Evolutionary conservation across 2,888 invertebrate genomes (phyloP).

Genomic region (Carterocephalus palaemon): DNA sequence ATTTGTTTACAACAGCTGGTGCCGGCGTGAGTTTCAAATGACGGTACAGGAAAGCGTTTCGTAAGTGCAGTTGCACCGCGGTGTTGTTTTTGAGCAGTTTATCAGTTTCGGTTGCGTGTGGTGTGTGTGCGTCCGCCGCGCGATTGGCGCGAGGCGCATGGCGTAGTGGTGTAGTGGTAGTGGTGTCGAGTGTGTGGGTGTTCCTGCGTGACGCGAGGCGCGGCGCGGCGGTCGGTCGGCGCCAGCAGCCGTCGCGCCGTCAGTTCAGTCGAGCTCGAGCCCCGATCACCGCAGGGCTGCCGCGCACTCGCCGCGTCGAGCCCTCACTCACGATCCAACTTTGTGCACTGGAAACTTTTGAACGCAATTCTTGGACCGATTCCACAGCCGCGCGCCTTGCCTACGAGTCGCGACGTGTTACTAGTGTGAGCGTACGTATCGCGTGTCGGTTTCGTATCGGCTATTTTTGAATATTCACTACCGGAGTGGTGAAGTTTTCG

Average conservation of each 20-base stretch:
- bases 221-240: slow-evolving; percentile 45
- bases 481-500: slow-evolving; percentile 74
- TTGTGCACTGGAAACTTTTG: slow-evolving; percentile 78
- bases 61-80: slow-evolving; percentile 64
- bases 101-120: slow-evolving; percentile 59
- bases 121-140: slow-evolving; percentile 33
- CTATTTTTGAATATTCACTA: slow-evolving; percentile 78
- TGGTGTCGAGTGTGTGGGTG: slow-evolving; percentile 55
- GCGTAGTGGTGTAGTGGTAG: slow-evolving; percentile 32
- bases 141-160: slow-evolving; percentile 9
- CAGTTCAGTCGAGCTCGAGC: no score
- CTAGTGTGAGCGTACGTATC: slow-evolving; percentile 52
- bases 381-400: slow-evolving; percentile 46
- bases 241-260: slow-evolving; percentile 45
- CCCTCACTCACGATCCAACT: slow-evolving; percentile 70
- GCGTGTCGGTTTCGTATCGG: slow-evolving; percentile 60
- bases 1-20: slow-evolving; percentile 23
- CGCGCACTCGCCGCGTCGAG: slow-evolving; percentile 59
- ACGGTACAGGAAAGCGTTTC: slow-evolving; percentile 34
- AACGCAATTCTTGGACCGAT: slow-evolving; percentile 56
- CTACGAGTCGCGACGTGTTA: slow-evolving; percentile 46
- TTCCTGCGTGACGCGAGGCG: slow-evolving; percentile 59
- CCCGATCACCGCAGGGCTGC: slow-evolving; percentile 66
- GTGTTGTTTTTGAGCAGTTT: slow-evolving; percentile 71
- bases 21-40: slow-evolving; percentile 11